A percentile compares a stretch with the other conserved stretches of the same genome.
Evolutionary conservation across 2,797 vertebrate genomes (phyloP).

Genomic region (Bufotes viridis): DNA sequence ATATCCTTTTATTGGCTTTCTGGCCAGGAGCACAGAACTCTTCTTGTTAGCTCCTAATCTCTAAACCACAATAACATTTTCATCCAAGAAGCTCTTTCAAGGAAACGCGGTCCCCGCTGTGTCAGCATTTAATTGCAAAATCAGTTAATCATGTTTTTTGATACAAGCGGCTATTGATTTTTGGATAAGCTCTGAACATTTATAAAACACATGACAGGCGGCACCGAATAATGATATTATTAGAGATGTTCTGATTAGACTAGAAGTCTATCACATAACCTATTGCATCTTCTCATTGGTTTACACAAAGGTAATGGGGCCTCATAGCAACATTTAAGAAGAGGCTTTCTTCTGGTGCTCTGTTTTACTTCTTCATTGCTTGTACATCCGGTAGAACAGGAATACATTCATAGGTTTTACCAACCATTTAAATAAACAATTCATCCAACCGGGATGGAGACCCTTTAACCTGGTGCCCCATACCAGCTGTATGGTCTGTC

Average conservation of each 20-base stretch:
- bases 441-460: too few species aligned
- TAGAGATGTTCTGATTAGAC: not conserved
- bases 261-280: not conserved
- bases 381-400: too few species aligned
- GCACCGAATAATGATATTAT: not conserved
- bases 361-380: not conserved
- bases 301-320: not conserved
- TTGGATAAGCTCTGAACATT: slow-evolving; percentile 42
- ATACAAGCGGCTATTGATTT: slow-evolving; percentile 35
- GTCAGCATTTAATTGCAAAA: slow-evolving; percentile 46
- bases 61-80: slow-evolving; percentile 18
- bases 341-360: not conserved
- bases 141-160: slow-evolving; percentile 43
- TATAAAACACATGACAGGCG: slow-evolving; percentile 1
- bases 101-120: slow-evolving; percentile 28
- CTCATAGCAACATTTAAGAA: not conserved
- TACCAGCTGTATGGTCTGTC: too few species aligned
- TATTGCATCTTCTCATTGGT: not conserved
- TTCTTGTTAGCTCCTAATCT: slow-evolving; percentile 26
- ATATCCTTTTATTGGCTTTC: not conserved
- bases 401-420: too few species aligned
- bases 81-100: slow-evolving; percentile 36
- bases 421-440: too few species aligned
- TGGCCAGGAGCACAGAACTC: not conserved
- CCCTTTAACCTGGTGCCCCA: too few species aligned